These are phyloP conservation scores for Coptodon rendalli DNA, from an alignment of 2,113 vertebrate species.

Conservation along the genomic window DNA sequence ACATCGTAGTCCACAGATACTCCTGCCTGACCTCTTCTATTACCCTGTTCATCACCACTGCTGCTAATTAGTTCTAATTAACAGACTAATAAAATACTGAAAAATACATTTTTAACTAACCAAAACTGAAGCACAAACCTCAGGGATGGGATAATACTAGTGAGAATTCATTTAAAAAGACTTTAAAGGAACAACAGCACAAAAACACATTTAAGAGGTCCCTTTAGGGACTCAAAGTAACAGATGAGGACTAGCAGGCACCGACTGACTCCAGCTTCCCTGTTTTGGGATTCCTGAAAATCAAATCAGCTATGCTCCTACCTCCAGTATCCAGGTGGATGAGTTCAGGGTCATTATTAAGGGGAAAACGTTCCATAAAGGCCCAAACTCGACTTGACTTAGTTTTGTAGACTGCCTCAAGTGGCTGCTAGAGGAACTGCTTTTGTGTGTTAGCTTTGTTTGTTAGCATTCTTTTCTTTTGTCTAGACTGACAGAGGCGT, in stretches of 20 bases:
- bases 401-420: not conserved
- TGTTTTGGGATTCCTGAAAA: not conserved
- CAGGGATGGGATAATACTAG: not conserved
- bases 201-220: not conserved
- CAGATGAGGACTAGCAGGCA: not conserved
- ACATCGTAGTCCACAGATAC: not conserved
- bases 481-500: not conserved
- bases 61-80: not conserved
- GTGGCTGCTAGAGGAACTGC: not conserved
- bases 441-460: not conserved
- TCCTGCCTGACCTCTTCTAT: not conserved
- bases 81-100: not conserved
- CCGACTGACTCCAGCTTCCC: not conserved
- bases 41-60: not conserved
- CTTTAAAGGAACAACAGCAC: not conserved
- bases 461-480: not conserved
- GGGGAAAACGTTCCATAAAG: rapidly evolving
- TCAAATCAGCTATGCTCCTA: not conserved
- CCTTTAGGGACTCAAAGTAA: not conserved
- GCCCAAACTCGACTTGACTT: not conserved
- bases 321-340: not conserved
- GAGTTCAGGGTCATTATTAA: not conserved
- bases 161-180: not conserved
- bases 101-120: not conserved
- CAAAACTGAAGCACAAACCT: not conserved